Base-by-base conservation (phyloP, 2,888 invertebrate genomes). In the Trichacis sp. region DNA sequence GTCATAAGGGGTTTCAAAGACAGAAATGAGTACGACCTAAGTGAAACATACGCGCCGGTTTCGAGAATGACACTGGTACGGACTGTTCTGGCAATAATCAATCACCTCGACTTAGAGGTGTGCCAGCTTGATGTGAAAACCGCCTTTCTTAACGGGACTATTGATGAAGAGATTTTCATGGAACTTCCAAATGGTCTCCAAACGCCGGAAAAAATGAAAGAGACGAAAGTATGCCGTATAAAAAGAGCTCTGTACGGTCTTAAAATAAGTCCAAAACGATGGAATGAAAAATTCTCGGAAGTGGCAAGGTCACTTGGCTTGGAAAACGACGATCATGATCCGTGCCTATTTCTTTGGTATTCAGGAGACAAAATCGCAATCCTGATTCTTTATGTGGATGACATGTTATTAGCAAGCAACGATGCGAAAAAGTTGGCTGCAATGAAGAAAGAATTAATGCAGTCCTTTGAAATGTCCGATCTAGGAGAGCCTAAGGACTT, bases 1-100 rank as follows among this genome's bases (percentile, higher is more conserved):
- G 69, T 69, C 0, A 60, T 47, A 11, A 33, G 65, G 30, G 65
- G 65, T 14, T 65, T 62, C 40, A 62, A 64, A 33, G 63, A 69
- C 29, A 38, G 38, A 36, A 66, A 60, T 19, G 18, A 18, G 9
- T 60, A 57, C 24, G 54, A 64, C 43, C 42, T 64, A 8, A 60
- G 48, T 12, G 59, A 63, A 55, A 67, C 67, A 0, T 63, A 63
- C n/a, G 56, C 64, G n/a, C 64, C 1, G n/a, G n/a, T n/a, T n/a
- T n/a, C n/a, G n/a, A n/a, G n/a, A n/a, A n/a, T n/a, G n/a, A n/a
- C n/a, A n/a, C 8, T 69, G 18, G 54, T 69, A 5, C 12, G 58
- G 55, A 15, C 64, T 2, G 33, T 33, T 6, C 8, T 62, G 15
- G 47, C 53, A 1, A 56, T 59, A 9, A 49, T 52, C 1, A 65